phyloP scores from a whole-genome alignment of 2,888 invertebrate genomes.

The Parnassius mnemosyne region DNA sequence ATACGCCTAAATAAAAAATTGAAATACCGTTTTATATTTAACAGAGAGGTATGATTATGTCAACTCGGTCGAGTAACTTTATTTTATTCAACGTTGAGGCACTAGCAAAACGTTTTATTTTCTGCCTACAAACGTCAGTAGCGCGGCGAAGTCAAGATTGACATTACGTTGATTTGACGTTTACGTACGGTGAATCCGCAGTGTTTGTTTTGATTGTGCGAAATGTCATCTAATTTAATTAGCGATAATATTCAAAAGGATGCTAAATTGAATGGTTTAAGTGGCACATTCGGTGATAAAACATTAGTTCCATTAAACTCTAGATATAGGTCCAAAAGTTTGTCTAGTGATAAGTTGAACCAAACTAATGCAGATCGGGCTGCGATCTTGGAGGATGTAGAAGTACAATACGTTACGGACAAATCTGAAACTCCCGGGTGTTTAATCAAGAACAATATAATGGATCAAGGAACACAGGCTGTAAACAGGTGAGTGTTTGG shows the following conservation, averaged over 20 bases:
- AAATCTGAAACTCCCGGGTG: slow-evolving; percentile 72
- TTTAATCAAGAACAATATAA: slow-evolving; percentile 55
- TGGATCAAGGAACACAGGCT: slow-evolving; percentile 51
- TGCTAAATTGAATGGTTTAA: slow-evolving; percentile 65
- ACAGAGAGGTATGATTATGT: slow-evolving; percentile 43
- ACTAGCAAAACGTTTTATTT: slow-evolving; percentile 59
- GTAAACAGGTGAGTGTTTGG: slow-evolving; percentile 52
- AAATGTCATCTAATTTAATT: slow-evolving; percentile 70
- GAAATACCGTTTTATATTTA: slow-evolving; percentile 31
- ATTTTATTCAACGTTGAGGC: slow-evolving; percentile 49
- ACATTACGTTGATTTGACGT: slow-evolving; percentile 39
- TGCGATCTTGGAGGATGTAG: slow-evolving; percentile 71
- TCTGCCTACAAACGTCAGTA: slow-evolving; percentile 57
- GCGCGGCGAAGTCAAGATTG: slow-evolving; percentile 49
- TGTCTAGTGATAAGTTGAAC: slow-evolving; percentile 76
- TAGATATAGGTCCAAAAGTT: slow-evolving; percentile 70
- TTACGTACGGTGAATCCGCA: slow-evolving; percentile 44
- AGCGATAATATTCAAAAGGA: slow-evolving; percentile 66
- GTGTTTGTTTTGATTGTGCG: slow-evolving; percentile 46
- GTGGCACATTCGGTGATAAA: slow-evolving; percentile 63
- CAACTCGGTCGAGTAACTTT: slow-evolving; percentile 52
- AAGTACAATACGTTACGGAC: slow-evolving; percentile 63
- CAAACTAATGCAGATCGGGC: slow-evolving; percentile 68
- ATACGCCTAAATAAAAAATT: slow-evolving; percentile 33
- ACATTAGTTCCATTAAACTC: slow-evolving; percentile 60